These are phyloP conservation scores for Bugula neritina DNA, from an alignment of 2,888 invertebrate species.

Conservation along the genomic window DNA sequence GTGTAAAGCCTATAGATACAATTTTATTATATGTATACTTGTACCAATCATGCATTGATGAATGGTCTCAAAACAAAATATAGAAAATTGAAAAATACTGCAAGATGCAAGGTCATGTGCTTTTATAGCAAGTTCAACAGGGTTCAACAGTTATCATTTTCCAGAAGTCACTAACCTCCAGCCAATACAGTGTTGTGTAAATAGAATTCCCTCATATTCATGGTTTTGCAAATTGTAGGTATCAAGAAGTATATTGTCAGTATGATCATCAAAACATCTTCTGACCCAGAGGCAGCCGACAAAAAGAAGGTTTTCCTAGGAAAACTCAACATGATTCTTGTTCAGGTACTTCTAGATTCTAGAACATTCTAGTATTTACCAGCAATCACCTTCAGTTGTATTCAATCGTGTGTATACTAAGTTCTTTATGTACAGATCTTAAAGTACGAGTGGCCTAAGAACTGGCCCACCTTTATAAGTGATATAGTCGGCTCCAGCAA, in stretches of 20 bases:
- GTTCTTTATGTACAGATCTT: conserved; percentile 68
- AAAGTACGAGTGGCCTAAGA: conserved; percentile 98
- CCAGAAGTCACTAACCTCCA: too few species aligned
- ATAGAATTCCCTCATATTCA: too few species aligned
- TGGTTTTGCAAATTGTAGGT: conserved; percentile 64
- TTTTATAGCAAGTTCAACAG: too few species aligned
- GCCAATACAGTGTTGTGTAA: too few species aligned
- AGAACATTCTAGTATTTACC: not conserved
- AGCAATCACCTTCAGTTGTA: not conserved
- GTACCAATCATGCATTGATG: too few species aligned
- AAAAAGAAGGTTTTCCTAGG: conserved; percentile 91
- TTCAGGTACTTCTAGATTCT: conserved; percentile 64
- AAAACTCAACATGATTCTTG: conserved; percentile 96
- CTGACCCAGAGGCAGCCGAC: conserved; percentile 80
- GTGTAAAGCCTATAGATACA: too few species aligned
- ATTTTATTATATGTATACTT: too few species aligned
- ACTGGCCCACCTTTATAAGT: conserved; percentile 97
- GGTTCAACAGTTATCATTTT: too few species aligned
- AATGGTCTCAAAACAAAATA: too few species aligned
- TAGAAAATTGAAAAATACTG: too few species aligned
- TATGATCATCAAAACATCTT: conserved; percentile 95
- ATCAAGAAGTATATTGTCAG: conserved; percentile 99
- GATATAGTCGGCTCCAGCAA: conserved; percentile 99
- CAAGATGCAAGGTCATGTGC: too few species aligned
- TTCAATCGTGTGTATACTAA: not conserved